Conservation (phyloP, 2,888 invertebrate species). For the Eumacrocentrus americanus region DNA sequence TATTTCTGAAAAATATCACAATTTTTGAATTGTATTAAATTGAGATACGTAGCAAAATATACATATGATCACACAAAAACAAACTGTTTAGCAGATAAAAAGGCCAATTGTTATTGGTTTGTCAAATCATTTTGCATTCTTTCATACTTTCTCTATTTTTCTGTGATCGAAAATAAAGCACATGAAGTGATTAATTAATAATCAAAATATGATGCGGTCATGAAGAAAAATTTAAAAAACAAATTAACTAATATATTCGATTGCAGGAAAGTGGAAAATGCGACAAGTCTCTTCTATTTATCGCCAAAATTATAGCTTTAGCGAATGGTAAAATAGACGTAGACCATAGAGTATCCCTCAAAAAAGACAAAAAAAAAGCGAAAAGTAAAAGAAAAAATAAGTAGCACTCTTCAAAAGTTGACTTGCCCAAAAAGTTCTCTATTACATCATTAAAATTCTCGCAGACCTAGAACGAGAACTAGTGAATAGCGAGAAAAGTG, state of each 20-base stretch:
- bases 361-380: neutral
- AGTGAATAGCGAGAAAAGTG: constrained; percentile 10
- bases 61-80: too few species aligned
- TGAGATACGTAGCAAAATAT: too few species aligned
- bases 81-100: too few species aligned
- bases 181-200: too few species aligned
- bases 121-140: neutral
- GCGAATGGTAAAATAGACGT: constrained; percentile 43
- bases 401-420: neutral
- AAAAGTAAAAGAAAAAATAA: neutral
- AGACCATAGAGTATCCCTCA: constrained; percentile 16
- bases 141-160: too few species aligned
- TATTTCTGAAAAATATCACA: too few species aligned
- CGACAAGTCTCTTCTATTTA: constrained; percentile 30
- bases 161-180: too few species aligned
- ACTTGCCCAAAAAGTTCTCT: neutral
- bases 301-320: constrained; percentile 40
- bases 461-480: neutral
- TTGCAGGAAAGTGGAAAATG: neutral
- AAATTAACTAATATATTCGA: too few species aligned
- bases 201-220: too few species aligned
- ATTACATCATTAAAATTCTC: neutral
- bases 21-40: too few species aligned
- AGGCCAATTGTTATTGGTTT: neutral
- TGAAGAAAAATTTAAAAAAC: constrained; percentile 23